phyloP scores from a whole-genome alignment of 2,113 vertebrate genomes.

The Calidris pugnax region DNA sequence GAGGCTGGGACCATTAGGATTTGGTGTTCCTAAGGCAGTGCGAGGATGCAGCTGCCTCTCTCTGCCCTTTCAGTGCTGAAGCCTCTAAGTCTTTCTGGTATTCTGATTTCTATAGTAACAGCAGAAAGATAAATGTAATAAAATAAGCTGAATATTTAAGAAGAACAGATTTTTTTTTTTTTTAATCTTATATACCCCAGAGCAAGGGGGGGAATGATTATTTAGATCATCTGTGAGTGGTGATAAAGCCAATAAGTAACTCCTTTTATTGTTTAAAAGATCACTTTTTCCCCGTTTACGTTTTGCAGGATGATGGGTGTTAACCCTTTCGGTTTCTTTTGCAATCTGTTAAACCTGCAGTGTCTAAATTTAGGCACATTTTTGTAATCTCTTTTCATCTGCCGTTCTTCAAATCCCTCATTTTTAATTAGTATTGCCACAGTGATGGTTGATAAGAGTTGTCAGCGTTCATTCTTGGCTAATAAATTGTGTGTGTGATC shows the following conservation, averaged over 20 bases:
- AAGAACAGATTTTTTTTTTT: not conserved
- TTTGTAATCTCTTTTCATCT: constrained; percentile 6
- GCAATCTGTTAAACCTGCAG: not conserved
- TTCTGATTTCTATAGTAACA: constrained; percentile 66
- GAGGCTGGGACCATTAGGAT: constrained; percentile 1
- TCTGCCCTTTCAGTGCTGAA: constrained; percentile 31
- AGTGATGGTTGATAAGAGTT: not conserved
- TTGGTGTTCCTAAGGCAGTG: not conserved
- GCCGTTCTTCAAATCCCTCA: not conserved
- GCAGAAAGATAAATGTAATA: constrained; percentile 17
- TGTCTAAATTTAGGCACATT: not conserved
- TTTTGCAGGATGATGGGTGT: not conserved
- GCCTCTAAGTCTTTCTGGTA: constrained; percentile 36
- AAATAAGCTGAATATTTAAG: constrained; percentile 33
- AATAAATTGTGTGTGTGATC: not conserved
- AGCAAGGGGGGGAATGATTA: not conserved
- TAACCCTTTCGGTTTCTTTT: not conserved
- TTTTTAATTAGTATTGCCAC: not conserved
- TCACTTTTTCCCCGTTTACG: not conserved
- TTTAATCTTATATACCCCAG: not conserved
- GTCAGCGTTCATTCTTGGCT: not conserved
- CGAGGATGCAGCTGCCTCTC: constrained; percentile 32
- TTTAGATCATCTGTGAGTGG: not conserved
- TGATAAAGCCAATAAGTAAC: not conserved
- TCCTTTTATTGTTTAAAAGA: not conserved